Conservation (phyloP, 2,797 vertebrate genomes). For the Emys orbicularis region DNA sequence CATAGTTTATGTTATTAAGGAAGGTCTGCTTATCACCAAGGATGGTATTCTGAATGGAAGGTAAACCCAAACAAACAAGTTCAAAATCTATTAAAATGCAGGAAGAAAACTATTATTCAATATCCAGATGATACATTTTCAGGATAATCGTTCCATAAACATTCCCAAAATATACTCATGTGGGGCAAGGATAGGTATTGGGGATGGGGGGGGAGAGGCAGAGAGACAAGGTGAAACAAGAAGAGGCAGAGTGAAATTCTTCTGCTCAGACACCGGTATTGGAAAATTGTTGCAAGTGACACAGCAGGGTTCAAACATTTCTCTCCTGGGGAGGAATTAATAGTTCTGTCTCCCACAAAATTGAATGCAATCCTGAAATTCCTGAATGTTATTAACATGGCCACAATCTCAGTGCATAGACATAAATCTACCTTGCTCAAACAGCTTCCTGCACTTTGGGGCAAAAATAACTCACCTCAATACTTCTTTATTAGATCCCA, state of each 20-base stretch:
- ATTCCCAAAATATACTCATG: not conserved
- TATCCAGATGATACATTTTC: not conserved
- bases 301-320: not conserved
- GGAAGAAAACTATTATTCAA: not conserved
- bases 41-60: not conserved
- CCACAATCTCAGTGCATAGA: not conserved
- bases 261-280: not conserved
- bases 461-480: conserved; percentile 1
- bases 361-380: conserved; percentile 21
- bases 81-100: not conserved
- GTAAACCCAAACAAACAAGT: not conserved
- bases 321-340: conserved; percentile 18
- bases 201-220: not conserved
- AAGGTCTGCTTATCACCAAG: not conserved
- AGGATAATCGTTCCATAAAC: not conserved
- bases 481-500: not conserved
- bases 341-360: conserved; percentile 4
- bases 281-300: not conserved
- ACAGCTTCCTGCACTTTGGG: not conserved
- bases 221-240: not conserved
- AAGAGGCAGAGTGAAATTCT: not conserved
- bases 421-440: conserved; percentile 27
- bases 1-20: not conserved
- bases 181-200: not conserved
- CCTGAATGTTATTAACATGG: conserved; percentile 6